Evolutionary conservation across 2,888 invertebrate species (phyloP).

Genomic region (Drosophila mimetica): DNA sequence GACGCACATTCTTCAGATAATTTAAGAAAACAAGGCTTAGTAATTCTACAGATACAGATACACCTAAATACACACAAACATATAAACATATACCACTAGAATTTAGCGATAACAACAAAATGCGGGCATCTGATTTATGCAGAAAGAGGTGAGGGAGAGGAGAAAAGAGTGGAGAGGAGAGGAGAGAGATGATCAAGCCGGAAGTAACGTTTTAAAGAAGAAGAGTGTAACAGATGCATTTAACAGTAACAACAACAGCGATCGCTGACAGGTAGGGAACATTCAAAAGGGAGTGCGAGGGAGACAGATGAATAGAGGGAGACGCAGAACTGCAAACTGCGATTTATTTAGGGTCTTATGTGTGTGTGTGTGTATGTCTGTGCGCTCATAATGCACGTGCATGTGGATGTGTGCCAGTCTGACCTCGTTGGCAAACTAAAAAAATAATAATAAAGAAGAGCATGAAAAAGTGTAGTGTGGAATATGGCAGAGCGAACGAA

Average conservation of each 20-base stretch:
- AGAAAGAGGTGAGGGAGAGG: slow-evolving; percentile 24
- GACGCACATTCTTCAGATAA: slow-evolving; percentile 25
- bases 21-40: slow-evolving; percentile 21
- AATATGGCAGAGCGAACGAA: slow-evolving; percentile 33
- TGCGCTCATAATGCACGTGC: slow-evolving; percentile 19
- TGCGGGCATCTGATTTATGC: slow-evolving; percentile 41
- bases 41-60: slow-evolving; percentile 9
- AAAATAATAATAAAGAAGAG: slow-evolving; percentile 28
- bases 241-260: slow-evolving; percentile 15
- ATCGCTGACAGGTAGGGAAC: slow-evolving; percentile 38
- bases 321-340: slow-evolving; percentile 39
- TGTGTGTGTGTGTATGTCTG: slow-evolving; percentile 9
- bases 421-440: slow-evolving; percentile 46
- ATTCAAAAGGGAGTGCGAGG: slow-evolving; percentile 13
- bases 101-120: slow-evolving; percentile 43
- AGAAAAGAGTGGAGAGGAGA: background rate
- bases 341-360: slow-evolving; percentile 40
- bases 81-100: slow-evolving; percentile 2
- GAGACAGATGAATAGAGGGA: background rate
- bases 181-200: slow-evolving; percentile 26
- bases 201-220: slow-evolving; percentile 30
- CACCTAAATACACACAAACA: background rate
- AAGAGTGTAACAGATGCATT: slow-evolving; percentile 37
- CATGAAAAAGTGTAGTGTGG: slow-evolving; percentile 42
- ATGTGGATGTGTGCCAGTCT: slow-evolving; percentile 25